Evolutionary conservation across 2,797 vertebrate species (phyloP).

Genomic region (Enteromius trimaculatus): DNA sequence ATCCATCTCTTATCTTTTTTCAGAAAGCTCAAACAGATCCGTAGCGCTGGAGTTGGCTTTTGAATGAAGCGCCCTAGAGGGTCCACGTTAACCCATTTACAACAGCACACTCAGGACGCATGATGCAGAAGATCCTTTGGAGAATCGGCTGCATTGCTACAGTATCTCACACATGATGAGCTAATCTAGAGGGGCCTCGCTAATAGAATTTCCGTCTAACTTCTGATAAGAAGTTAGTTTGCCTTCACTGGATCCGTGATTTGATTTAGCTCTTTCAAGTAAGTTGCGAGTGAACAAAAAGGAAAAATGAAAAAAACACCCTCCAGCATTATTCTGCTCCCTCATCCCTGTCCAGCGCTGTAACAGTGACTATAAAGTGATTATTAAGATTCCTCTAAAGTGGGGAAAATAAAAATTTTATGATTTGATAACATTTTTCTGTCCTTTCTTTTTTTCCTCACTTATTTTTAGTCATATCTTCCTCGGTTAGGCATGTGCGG

Average conservation of each 20-base stretch:
- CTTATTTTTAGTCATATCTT: neutral
- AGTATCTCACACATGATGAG: conserved; percentile 16
- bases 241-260: conserved; percentile 32
- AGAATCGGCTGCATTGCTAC: neutral
- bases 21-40: conserved; percentile 6
- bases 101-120: neutral
- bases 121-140: conserved; percentile 19
- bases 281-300: conserved; percentile 26
- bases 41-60: neutral
- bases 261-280: conserved; percentile 34
- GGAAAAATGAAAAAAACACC: conserved; percentile 30
- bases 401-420: conserved; percentile 22
- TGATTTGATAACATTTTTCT: conserved; percentile 1
- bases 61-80: conserved; percentile 17
- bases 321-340: conserved; percentile 17
- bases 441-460: neutral
- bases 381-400: conserved; percentile 38
- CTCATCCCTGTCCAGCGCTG: conserved; percentile 36
- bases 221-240: conserved; percentile 26
- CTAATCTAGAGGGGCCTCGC: neutral
- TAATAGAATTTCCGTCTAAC: conserved; percentile 30
- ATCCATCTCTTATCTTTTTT: conserved; percentile 37
- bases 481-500: conserved; percentile 4
- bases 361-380: conserved; percentile 8
- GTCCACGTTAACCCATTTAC: conserved; percentile 20